Percentiles rank a stretch among this genome's conserved stretches.
These are phyloP conservation scores for Actenoides hombroni DNA, from an alignment of 2,113 vertebrate species.

Conservation along the genomic window DNA sequence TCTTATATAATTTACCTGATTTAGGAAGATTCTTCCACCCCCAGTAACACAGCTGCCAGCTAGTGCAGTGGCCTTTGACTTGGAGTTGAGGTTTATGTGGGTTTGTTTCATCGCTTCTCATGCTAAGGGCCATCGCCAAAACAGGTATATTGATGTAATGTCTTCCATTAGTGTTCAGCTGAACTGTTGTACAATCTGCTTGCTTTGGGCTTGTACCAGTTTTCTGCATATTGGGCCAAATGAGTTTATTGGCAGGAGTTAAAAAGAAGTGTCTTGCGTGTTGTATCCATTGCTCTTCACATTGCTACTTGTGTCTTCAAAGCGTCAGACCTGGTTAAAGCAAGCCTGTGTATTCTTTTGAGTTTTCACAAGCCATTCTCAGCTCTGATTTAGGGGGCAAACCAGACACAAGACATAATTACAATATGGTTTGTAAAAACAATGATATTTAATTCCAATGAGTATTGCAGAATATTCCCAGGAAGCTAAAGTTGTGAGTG, in stretches of 20 bases:
- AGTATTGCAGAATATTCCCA: background rate
- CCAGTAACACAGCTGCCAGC: background rate
- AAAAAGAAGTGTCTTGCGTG: background rate
- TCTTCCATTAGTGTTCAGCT: background rate
- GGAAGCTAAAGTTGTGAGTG: background rate
- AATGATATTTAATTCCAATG: background rate
- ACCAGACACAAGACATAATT: background rate
- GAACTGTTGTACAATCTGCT: background rate
- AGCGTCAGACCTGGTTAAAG: background rate
- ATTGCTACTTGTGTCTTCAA: background rate
- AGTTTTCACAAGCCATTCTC: background rate
- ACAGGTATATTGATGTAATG: background rate
- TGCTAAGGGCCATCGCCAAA: background rate
- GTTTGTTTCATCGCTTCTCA: background rate
- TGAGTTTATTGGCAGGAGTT: background rate
- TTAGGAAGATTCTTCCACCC: background rate
- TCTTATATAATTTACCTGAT: background rate
- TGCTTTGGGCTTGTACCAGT: background rate
- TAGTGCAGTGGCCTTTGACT: background rate
- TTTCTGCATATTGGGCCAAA: background rate
- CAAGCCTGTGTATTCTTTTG: background rate
- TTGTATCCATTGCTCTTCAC: background rate
- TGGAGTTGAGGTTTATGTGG: background rate
- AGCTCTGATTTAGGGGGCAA: background rate
- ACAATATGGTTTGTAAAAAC: background rate